A percentile compares a stretch with the other conserved stretches of the same genome.
These are phyloP conservation scores for Ptilodon capucinus DNA, from an alignment of 2,888 invertebrate species.

Conservation along the genomic window DNA sequence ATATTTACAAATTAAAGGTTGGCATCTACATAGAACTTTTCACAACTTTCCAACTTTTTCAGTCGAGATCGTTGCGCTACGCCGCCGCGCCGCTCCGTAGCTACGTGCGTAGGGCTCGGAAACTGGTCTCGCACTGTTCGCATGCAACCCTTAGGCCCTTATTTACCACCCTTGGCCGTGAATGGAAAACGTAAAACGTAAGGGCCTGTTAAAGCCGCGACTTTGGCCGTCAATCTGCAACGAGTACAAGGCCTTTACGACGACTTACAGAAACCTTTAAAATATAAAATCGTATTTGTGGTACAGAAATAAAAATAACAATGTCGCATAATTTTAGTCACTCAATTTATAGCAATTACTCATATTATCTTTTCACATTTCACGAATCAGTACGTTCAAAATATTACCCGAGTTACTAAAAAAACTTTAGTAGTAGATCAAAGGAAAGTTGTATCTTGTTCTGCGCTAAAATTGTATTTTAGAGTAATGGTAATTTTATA, in stretches of 20 bases:
- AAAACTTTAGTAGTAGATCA: too few relatives aligned
- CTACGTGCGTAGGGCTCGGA: constrained; percentile 41
- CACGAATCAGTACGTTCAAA: too few relatives aligned
- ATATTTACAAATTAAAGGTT: too few relatives aligned
- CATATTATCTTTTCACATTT: too few relatives aligned
- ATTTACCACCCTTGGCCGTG: not conserved
- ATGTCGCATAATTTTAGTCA: not conserved
- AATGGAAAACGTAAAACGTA: not conserved
- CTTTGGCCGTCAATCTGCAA: not conserved
- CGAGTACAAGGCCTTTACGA: not conserved
- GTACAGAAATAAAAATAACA: not conserved
- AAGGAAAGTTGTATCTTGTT: too few relatives aligned
- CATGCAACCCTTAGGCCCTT: constrained; percentile 6
- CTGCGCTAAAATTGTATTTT: too few relatives aligned
- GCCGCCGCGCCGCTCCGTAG: constrained; percentile 16
- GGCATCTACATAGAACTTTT: not conserved
- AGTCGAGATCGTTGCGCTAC: constrained; percentile 23
- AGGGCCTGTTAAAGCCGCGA: not conserved
- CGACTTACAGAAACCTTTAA: not conserved
- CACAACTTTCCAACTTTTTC: constrained; percentile 14
- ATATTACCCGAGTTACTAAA: not conserved
- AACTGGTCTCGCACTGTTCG: constrained; percentile 10
- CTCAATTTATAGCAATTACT: not conserved
- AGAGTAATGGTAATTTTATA: too few relatives aligned
- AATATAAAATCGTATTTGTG: not conserved